phyloP scores from a whole-genome alignment of 2,797 vertebrate genomes.

The Acestrorhynchus altus region DNA sequence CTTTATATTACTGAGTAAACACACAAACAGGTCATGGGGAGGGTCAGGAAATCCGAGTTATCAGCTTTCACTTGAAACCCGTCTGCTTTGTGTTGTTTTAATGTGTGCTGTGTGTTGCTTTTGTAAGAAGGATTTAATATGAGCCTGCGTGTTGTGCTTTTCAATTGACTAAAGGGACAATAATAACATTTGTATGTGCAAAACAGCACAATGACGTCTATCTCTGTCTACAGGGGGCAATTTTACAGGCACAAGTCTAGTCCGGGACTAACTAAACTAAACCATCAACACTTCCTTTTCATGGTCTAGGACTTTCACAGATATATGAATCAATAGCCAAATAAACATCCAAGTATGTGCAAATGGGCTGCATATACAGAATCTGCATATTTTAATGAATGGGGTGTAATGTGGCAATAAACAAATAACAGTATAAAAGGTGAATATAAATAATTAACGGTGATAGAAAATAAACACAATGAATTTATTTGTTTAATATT shows the following conservation, averaged over 20 bases:
- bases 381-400: too few species aligned
- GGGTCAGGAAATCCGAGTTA: constrained; percentile 60
- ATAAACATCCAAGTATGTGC: too few species aligned
- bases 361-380: too few species aligned
- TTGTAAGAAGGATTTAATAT: constrained; percentile 65
- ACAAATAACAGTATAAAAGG: too few species aligned
- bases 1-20: constrained; percentile 74
- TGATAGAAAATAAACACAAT: too few species aligned
- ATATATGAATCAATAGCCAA: too few species aligned
- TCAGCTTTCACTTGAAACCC: constrained; percentile 63
- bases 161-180: constrained; percentile 52
- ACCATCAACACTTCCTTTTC: too few species aligned
- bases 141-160: constrained; percentile 64
- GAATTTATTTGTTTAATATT: too few species aligned
- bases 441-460: too few species aligned
- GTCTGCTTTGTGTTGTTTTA: constrained; percentile 40
- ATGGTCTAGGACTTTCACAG: too few species aligned
- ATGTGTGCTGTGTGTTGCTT: constrained; percentile 38
- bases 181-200: constrained; percentile 47
- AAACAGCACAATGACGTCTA: constrained; percentile 33
- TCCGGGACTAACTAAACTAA: not conserved
- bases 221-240: not conserved
- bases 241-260: constrained; percentile 31
- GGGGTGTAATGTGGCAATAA: too few species aligned
- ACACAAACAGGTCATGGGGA: constrained; percentile 62